Conservation (phyloP, 2,888 invertebrate genomes). For the Drosophila testacea region DNA sequence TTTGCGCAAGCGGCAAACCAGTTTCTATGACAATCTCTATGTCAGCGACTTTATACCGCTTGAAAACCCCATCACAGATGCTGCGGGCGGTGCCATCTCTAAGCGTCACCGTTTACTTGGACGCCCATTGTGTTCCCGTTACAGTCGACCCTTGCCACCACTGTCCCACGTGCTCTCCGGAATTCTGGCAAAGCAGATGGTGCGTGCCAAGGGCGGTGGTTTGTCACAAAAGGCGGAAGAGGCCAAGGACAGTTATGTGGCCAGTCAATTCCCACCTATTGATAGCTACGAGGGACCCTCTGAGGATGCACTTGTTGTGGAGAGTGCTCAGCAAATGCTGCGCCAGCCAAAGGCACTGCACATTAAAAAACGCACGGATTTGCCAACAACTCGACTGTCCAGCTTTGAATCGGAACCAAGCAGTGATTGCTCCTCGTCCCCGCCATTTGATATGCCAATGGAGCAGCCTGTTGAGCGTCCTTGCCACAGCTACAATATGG, state of each 20-base stretch:
- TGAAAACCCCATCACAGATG: conserved; percentile 53
- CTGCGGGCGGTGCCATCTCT: conserved; percentile 60
- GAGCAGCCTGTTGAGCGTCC: conserved; percentile 18
- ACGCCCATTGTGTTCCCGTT: conserved; percentile 24
- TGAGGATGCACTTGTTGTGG: conserved; percentile 58
- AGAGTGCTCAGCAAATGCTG: conserved; percentile 47
- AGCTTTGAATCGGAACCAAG: conserved; percentile 39
- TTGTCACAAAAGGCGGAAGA: neutral
- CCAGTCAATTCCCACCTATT: conserved; percentile 59
- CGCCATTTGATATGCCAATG: conserved; percentile 22
- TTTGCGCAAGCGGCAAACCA: conserved; percentile 21
- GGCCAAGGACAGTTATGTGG: neutral
- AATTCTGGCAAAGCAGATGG: conserved; percentile 11
- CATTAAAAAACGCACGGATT: conserved; percentile 27
- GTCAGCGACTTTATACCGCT: conserved; percentile 56
- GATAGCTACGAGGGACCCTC: conserved; percentile 67
- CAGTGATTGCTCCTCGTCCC: conserved; percentile 36
- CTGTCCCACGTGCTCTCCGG: conserved; percentile 46
- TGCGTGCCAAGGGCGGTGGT: conserved; percentile 56
- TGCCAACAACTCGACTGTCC: conserved; percentile 30
- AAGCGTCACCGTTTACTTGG: conserved; percentile 30
- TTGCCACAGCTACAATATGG: neutral
- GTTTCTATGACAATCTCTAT: conserved; percentile 34
- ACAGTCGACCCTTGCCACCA: conserved; percentile 50
- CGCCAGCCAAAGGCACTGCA: conserved; percentile 37